Percentiles rank a stretch among this genome's conserved stretches.
Conservation (phyloP, 2,797 vertebrate species). For the Anabacerthia variegaticeps region DNA sequence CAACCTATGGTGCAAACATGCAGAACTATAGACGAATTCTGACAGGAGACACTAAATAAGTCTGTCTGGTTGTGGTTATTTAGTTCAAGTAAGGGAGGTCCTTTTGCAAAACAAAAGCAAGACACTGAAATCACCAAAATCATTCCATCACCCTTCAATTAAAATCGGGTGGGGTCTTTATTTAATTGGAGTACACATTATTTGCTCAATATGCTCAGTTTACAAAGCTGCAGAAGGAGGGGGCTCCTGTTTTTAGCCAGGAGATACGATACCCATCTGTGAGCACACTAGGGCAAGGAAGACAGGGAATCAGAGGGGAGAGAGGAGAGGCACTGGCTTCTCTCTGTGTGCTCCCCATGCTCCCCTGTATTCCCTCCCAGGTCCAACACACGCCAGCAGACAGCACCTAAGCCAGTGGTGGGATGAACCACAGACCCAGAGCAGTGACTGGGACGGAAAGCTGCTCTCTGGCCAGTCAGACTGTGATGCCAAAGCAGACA, state of each 20-base stretch:
- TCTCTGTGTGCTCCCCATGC: not conserved
- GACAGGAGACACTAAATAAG: not conserved
- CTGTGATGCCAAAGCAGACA: not conserved
- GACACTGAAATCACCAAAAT: not conserved
- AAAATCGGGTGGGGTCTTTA: not conserved
- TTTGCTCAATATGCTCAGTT: not conserved
- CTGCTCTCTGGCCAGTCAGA: not conserved
- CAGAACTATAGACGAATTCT: not conserved
- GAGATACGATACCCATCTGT: not conserved
- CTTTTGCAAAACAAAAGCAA: not conserved
- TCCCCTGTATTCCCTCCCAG: not conserved
- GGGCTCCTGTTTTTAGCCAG: not conserved
- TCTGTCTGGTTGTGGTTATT: not conserved
- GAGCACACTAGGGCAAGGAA: not conserved
- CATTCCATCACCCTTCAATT: not conserved
- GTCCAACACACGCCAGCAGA: not conserved
- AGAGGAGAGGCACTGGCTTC: not conserved
- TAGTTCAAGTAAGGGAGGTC: not conserved
- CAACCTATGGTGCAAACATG: not conserved
- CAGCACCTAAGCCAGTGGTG: not conserved
- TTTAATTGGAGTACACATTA: not conserved
- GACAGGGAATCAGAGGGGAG: not conserved
- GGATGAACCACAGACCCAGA: not conserved
- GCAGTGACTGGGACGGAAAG: not conserved
- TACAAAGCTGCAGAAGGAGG: not conserved